A percentile compares a stretch with the other conserved stretches of the same genome.
Evolutionary conservation across 2,888 invertebrate genomes (phyloP).

Genomic region (Aleiodes testaceus): DNA sequence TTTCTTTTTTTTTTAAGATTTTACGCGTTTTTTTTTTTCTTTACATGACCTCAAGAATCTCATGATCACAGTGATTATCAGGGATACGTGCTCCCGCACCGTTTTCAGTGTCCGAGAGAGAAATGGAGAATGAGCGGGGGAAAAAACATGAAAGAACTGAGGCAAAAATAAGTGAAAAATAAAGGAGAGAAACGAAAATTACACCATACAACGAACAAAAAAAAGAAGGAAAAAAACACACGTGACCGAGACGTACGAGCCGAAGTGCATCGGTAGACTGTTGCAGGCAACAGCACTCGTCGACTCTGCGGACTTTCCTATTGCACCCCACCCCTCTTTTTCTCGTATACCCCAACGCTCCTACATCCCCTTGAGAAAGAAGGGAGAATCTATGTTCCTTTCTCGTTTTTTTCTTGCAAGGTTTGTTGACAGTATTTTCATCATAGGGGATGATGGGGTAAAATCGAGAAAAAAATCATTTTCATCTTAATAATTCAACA

Average conservation of each 20-base stretch:
- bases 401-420: constrained; percentile 32
- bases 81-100: constrained; percentile 8
- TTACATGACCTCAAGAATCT: not conserved
- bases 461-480: too few species aligned
- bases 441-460: too few species aligned
- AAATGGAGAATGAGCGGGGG: not conserved
- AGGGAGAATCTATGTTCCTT: constrained; percentile 38
- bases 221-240: constrained; percentile 18
- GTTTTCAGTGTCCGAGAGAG: not conserved
- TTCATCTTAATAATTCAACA: too few species aligned
- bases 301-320: constrained; percentile 53
- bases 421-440: not conserved
- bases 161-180: not conserved
- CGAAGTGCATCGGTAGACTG: constrained; percentile 65
- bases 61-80: constrained; percentile 9
- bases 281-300: constrained; percentile 45
- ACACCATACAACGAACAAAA: constrained; percentile 7
- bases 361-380: constrained; percentile 44
- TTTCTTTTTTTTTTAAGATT: not conserved
- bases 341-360: constrained; percentile 39
- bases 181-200: not conserved
- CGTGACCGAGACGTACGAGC: constrained; percentile 51
- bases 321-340: constrained; percentile 50
- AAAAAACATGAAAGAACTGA: constrained; percentile 6
- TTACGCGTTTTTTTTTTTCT: not conserved